Percentiles rank a stretch among this genome's conserved stretches.
Evolutionary conservation across 2,113 vertebrate species (phyloP).

Genomic region (Egretta garzetta): DNA sequence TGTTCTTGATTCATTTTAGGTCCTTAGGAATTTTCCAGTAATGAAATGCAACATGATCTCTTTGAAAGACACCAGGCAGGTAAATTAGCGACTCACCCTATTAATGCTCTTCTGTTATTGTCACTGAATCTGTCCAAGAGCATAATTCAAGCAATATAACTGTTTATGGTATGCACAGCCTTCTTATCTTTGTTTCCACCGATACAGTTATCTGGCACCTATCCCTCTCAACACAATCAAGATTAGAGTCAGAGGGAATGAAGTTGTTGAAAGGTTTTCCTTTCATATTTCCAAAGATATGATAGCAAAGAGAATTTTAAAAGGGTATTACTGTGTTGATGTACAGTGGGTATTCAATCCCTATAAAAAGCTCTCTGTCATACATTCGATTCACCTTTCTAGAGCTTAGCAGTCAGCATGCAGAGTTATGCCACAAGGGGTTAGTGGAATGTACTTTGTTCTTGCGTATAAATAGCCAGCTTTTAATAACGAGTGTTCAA

Average conservation of each 20-base stretch:
- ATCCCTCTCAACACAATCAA: conserved; percentile 52
- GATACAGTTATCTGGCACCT: conserved; percentile 16
- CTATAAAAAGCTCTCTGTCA: conserved; percentile 55
- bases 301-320: conserved; percentile 46
- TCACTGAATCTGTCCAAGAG: conserved; percentile 14
- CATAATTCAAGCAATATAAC: conserved; percentile 23
- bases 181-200: conserved; percentile 37
- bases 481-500: conserved; percentile 31
- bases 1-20: conserved; percentile 47
- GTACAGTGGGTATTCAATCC: conserved; percentile 16
- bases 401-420: conserved; percentile 35
- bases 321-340: conserved; percentile 3
- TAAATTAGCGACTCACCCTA: conserved; percentile 24
- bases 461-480: conserved; percentile 60
- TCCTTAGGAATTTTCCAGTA: conserved; percentile 49
- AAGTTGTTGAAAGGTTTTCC: conserved; percentile 59
- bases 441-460: conserved; percentile 71
- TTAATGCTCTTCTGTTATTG: conserved; percentile 15
- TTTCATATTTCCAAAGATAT: conserved; percentile 64
- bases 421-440: conserved; percentile 48
- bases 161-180: conserved; percentile 15
- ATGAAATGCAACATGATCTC: conserved; percentile 49
- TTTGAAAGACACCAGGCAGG: conserved; percentile 35
- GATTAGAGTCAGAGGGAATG: conserved; percentile 39
- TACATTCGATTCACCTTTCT: conserved; percentile 34